Evolutionary conservation across 2,888 invertebrate genomes (phyloP).

Genomic region (Drosophila kanekoi): DNA sequence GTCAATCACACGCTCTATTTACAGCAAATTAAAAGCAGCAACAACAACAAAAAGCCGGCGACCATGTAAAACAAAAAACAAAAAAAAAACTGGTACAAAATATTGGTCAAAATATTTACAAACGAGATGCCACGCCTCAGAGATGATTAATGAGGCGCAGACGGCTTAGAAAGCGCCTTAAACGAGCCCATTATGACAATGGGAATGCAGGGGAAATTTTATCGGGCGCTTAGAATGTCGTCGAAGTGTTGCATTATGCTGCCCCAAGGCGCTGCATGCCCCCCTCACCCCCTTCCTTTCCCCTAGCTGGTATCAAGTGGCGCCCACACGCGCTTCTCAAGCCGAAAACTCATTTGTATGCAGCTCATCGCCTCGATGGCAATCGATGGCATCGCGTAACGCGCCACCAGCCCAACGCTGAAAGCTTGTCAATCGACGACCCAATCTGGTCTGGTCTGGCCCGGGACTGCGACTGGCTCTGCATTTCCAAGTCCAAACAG

Average conservation of each 20-base stretch:
- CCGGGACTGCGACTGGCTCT: constrained; percentile 8
- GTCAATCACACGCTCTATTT: constrained; percentile 82
- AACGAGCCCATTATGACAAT: constrained; percentile 55
- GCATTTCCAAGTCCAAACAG: constrained; percentile 16
- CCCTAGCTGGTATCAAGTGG: constrained; percentile 48
- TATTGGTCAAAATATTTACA: constrained; percentile 79
- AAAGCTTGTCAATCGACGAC: constrained; percentile 65
- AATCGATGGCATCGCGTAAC: constrained; percentile 68
- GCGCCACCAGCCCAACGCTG: constrained; percentile 68
- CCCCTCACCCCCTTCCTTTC: constrained; percentile 1
- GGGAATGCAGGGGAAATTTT: constrained; percentile 44
- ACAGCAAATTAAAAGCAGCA: constrained; percentile 70
- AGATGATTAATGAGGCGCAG: constrained; percentile 66
- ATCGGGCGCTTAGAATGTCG: constrained; percentile 27
- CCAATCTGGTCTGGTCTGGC: constrained; percentile 9
- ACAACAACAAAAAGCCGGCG: constrained; percentile 67
- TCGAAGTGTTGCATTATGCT: constrained; percentile 50
- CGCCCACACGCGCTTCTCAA: constrained; percentile 64
- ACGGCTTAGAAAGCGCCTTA: constrained; percentile 65
- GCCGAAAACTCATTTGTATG: constrained; percentile 71
- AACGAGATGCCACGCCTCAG: constrained; percentile 41
- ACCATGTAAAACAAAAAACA: constrained; percentile 53
- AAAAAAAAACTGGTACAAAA: constrained; percentile 64
- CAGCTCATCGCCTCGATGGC: constrained; percentile 54
- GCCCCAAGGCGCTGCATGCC: constrained; percentile 40